Evolutionary conservation across 2,113 vertebrate species (phyloP), one percentile per base, ranked within the genome.

Genomic region (Corythornis vintsioides): DNA sequence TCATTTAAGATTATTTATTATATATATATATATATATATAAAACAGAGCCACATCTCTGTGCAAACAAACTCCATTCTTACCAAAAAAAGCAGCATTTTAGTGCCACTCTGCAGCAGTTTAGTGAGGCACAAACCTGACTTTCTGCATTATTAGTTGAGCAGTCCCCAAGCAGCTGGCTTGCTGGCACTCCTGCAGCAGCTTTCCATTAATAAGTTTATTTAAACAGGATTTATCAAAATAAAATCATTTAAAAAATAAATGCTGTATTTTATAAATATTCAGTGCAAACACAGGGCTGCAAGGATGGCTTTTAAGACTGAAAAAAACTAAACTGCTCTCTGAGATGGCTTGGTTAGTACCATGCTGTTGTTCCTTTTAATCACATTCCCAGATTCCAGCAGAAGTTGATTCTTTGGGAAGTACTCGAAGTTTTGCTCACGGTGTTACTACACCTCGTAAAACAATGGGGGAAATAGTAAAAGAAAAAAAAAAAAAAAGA

Each of bases 391-490:
- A 24, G 11, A 29, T 24, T n/a, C 9, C 1, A 47, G 29, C 4
- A 29, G 42, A 40, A 63, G 74, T 33, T 26, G 26, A 31, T 29
- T 81, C 40, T 22, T 31, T 0, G 11, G 55, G 53, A 94, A 63
- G 29, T 21, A 24, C 45, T 22, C 13, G 3, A 64, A 92, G 76
- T 29, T 78, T 17, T 50, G 35, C 72, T 13, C 20, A 19, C 19
- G 4, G 11, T 1, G 24, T 8, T 48, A 31, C 28, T 10, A 69
- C 2, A n/a, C 8, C 7, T 1, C 35, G 35, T 6, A 83, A 86
- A 71, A 83, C 11, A 80, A 70, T 22, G 56, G 88, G 75, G 50
- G 66, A 89, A 95, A 85, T 11, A 77, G 48, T 3, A 55, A 31
- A 26, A 93, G 47, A n/a, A 87, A 55, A 14, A 15, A 40, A 38